phyloP scores from a whole-genome alignment of 2,888 invertebrate species.

The Amblyjoppa proteus region DNA sequence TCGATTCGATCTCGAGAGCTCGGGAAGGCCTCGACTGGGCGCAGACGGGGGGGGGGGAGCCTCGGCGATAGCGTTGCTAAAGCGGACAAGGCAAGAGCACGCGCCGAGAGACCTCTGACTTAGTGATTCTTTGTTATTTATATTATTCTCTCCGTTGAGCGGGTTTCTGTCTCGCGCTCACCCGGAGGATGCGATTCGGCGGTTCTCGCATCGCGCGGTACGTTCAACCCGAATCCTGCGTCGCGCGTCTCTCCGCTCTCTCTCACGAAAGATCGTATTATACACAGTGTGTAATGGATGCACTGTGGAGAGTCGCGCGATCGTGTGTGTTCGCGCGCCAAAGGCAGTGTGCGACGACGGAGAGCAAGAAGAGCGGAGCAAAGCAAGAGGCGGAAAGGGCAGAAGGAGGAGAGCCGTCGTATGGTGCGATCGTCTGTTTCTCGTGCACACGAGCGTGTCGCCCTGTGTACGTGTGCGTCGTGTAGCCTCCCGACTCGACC shows the following conservation, averaged over 20 bases:
- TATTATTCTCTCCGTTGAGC: not conserved
- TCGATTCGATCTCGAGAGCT: conserved; percentile 15
- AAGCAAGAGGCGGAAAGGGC: conserved; percentile 41
- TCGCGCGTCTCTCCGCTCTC: conserved; percentile 26
- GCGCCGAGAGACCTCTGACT: conserved; percentile 20
- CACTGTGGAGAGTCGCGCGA: not conserved
- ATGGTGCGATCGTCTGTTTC: conserved; percentile 59
- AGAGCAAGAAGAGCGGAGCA: conserved; percentile 24
- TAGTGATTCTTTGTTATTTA: not conserved
- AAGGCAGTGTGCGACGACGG: not conserved
- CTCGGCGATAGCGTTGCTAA: not conserved
- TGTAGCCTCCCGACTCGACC: conserved; percentile 48
- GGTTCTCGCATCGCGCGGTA: conserved; percentile 29
- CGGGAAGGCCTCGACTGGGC: not conserved
- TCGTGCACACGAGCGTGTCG: conserved; percentile 21
- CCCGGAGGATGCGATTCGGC: conserved; percentile 23
- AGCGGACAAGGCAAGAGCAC: conserved; percentile 17
- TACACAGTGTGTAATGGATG: conserved; percentile 34
- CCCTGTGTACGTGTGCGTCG: not conserved
- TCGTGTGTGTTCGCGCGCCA: conserved; percentile 1
- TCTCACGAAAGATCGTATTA: conserved; percentile 40
- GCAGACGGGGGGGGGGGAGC: not conserved
- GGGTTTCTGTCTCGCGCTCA: conserved; percentile 13
- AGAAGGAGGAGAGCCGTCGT: conserved; percentile 49
- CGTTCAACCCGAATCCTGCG: conserved; percentile 61